A percentile compares a stretch with the other conserved stretches of the same genome.
These are phyloP conservation scores for Taenioides sp. DNA, from an alignment of 2,797 vertebrate species.

Conservation along the genomic window DNA sequence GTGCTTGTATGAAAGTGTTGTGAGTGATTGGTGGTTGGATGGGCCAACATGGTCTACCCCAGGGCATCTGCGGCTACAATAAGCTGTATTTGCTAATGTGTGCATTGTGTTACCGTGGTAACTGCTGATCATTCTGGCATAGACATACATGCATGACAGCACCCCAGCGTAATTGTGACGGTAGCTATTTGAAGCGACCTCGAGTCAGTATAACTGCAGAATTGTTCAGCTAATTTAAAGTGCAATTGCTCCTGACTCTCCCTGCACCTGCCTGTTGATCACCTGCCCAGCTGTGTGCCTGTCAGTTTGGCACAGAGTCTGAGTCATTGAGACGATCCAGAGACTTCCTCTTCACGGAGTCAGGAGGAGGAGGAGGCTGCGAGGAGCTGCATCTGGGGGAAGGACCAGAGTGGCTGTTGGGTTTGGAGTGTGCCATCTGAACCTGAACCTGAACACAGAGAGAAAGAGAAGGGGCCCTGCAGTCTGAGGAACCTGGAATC, in stretches of 20 bases:
- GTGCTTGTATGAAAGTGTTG: too few species aligned
- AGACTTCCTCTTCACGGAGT: conserved; percentile 29
- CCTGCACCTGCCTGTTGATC: conserved; percentile 24
- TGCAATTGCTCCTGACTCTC: conserved; percentile 4
- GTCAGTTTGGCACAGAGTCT: conserved; percentile 27
- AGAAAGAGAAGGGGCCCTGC: conserved; percentile 51
- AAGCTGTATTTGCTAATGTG: too few species aligned
- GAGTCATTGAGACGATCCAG: conserved; percentile 26
- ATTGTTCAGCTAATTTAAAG: neutral
- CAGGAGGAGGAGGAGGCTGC: conserved; percentile 50
- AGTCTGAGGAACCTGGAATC: conserved; percentile 54
- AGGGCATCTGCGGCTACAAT: too few species aligned
- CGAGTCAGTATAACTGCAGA: neutral
- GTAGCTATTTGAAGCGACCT: neutral
- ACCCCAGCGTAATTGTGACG: neutral
- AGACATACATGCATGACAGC: too few species aligned
- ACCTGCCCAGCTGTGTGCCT: conserved; percentile 49
- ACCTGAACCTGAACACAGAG: conserved; percentile 59
- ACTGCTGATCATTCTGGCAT: too few species aligned
- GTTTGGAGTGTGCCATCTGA: conserved; percentile 60
- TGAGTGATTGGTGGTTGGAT: too few species aligned
- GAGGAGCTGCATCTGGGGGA: conserved; percentile 60
- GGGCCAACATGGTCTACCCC: too few species aligned
- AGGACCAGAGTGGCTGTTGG: conserved; percentile 61
- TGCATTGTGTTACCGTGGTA: too few species aligned